Evolutionary conservation across 2,797 vertebrate species (phyloP).

Genomic region (Clamator glandarius): DNA sequence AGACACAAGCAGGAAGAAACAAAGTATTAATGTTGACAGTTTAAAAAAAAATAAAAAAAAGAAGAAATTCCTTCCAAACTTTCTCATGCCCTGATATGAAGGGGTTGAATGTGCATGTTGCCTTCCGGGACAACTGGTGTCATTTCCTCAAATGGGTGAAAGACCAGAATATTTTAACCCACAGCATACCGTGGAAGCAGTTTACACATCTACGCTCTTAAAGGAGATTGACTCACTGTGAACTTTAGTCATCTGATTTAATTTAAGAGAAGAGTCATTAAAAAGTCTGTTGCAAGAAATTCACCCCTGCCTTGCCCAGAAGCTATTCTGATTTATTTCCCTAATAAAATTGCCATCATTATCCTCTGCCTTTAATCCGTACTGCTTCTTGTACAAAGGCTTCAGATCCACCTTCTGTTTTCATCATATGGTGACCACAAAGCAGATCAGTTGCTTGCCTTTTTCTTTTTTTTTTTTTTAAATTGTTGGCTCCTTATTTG

Average conservation of each 20-base stretch:
- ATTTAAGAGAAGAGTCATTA: slow-evolving; percentile 4
- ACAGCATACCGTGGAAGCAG: background rate
- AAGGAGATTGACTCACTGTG: background rate
- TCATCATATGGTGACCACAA: background rate
- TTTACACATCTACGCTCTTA: background rate
- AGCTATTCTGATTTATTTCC: slow-evolving; percentile 52
- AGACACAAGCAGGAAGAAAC: slow-evolving; percentile 56
- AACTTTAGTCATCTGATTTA: background rate
- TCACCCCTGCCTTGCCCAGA: slow-evolving; percentile 32
- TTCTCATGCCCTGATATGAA: slow-evolving; percentile 67
- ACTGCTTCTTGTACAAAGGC: background rate
- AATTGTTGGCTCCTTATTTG: background rate
- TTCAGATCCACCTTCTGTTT: slow-evolving; percentile 31
- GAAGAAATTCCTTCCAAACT: slow-evolving; percentile 46
- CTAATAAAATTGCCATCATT: slow-evolving; percentile 13
- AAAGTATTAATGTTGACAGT: slow-evolving; percentile 60
- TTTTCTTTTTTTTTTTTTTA: background rate
- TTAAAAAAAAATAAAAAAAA: background rate
- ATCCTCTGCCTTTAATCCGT: slow-evolving; percentile 10
- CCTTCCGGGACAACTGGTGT: slow-evolving; percentile 58
- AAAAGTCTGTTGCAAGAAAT: slow-evolving; percentile 34
- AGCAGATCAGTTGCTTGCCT: background rate
- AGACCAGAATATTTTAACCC: slow-evolving; percentile 47
- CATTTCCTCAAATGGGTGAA: slow-evolving; percentile 64
- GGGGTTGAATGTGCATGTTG: slow-evolving; percentile 55